Evolutionary conservation across 2,888 invertebrate genomes (phyloP).

Genomic region (Eupelmus urozonus): DNA sequence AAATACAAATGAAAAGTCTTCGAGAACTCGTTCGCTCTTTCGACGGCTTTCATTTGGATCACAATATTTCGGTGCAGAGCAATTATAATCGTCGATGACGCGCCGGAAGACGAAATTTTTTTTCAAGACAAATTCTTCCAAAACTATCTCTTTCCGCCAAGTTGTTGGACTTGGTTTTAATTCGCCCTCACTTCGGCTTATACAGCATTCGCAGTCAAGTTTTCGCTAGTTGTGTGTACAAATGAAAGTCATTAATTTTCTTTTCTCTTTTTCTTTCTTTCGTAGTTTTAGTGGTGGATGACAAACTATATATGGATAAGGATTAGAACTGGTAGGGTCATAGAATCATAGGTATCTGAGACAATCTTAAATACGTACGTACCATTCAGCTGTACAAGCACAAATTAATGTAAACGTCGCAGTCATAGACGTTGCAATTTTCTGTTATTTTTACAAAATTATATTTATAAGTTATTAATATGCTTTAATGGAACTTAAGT

Average conservation of each 20-base stretch:
- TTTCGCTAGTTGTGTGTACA: neutral
- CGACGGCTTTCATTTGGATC: conserved; percentile 43
- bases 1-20: conserved; percentile 47
- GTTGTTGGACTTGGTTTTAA: conserved; percentile 10
- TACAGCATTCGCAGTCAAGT: conserved; percentile 15
- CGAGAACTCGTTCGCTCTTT: conserved; percentile 29
- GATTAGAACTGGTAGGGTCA: neutral
- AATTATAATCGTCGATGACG: conserved; percentile 27
- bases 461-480: too few species aligned
- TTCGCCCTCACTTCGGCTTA: conserved; percentile 2
- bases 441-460: too few species aligned
- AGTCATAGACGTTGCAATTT: conserved; percentile 8
- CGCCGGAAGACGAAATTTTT: conserved; percentile 46
- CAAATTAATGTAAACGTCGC: conserved; percentile 16
- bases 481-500: too few species aligned
- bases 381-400: conserved; percentile 26
- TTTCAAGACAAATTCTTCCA: conserved; percentile 24
- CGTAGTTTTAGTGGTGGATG: neutral
- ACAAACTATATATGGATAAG: neutral
- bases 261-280: too few species aligned
- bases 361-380: conserved; percentile 3
- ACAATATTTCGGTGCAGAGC: conserved; percentile 37
- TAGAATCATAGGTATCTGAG: neutral
- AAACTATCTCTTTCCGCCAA: conserved; percentile 14
- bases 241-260: neutral